Evolutionary conservation across 2,797 vertebrate species (phyloP), one percentile per base, ranked within the genome.

Genomic region (Chloroceryle amazona): DNA sequence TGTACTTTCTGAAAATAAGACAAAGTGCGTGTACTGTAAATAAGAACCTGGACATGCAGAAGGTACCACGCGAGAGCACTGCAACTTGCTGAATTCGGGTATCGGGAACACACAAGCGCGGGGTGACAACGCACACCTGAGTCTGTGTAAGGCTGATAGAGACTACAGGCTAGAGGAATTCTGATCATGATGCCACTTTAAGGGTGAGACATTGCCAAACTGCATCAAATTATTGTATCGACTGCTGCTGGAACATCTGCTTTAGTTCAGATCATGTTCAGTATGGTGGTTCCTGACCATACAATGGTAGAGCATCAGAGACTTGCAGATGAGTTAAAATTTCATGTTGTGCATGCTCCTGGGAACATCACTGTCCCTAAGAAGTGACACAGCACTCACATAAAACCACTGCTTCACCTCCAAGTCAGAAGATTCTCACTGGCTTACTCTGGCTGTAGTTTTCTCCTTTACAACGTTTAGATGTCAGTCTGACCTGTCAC

Each of bases 401-500:
- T 13, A 10, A 39, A 86, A 63, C 18, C 46, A 7, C 81, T 81
- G 66, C 37, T 41, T 17, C 73, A 49, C 63, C 44, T 71, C 29
- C 4, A 42, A 91, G 63, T 78, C 73, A 58, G 66, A 51, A 66
- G 67, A 71, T 57, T 63, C 78, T 87, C 81, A 63, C 60, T 22
- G 37, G 47, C 54, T 86, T 76, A 21, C 7, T 51, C 85, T 57
- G 72, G 80, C 89, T 76, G 66, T 60, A 63, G 35, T 78, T 90
- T 71, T 42, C 81, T 80, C 57, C 57, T 80, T 89, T 39, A 51
- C 29, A 80, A 67, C 41, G 81, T 17, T 71, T n/a, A 74, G 21
- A 93, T 92, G 93, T 97, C 96, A 96, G 86, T 86, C 88, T 95
- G 96, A 96, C 91, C 95, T 46, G 21, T 86, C 78, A 94, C 57